phyloP scores from a whole-genome alignment of 1,140 invertebrate species.

The Globodera rostochiensis region DNA sequence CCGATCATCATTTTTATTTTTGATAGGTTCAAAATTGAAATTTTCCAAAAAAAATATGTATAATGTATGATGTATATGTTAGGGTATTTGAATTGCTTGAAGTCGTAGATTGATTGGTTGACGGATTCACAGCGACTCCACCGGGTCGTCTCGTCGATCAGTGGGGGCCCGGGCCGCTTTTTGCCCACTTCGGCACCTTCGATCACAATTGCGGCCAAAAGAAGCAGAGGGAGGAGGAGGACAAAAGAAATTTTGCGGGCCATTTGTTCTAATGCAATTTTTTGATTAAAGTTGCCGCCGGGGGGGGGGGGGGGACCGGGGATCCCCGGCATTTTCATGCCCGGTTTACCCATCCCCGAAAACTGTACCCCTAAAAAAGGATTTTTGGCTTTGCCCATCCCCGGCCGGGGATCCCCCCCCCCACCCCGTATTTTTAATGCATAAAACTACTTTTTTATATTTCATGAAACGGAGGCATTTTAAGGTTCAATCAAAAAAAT shows the following conservation, averaged over 20 bases:
- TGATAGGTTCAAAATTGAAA: not conserved
- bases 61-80: not conserved
- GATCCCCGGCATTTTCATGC: no score
- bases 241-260: not conserved
- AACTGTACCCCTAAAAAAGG: no score
- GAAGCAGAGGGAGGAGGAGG: not conserved
- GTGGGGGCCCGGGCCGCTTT: conserved; percentile 35
- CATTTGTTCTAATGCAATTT: not conserved
- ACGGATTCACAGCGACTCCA: conserved; percentile 38
- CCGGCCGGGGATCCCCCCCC: no score
- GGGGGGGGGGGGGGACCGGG: no score
- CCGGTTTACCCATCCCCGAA: no score
- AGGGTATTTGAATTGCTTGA: conserved; percentile 18
- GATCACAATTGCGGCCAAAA: not conserved
- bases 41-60: conserved; percentile 21
- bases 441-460: no score
- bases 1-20: not conserved
- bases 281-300: no score
- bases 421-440: no score
- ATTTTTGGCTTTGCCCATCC: no score
- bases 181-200: conserved; percentile 16
- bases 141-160: conserved; percentile 43
- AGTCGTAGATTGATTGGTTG: conserved; percentile 50
- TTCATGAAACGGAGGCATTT: no score
- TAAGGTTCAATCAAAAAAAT: no score